Evolutionary conservation across 2,888 invertebrate genomes (phyloP), one percentile per base, ranked within the genome.

Genomic region (Latheticus oryzae): DNA sequence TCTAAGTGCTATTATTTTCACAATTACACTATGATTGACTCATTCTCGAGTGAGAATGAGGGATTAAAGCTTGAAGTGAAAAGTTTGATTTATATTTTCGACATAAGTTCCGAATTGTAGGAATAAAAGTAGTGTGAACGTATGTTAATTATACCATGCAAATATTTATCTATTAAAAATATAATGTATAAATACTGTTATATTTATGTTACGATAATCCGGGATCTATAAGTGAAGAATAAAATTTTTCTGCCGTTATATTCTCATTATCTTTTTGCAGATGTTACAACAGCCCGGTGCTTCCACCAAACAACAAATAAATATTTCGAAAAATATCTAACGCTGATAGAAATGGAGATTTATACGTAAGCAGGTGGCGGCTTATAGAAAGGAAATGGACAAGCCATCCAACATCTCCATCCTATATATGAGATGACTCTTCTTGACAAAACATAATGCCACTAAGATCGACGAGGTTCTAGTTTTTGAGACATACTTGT

Each of bases 401-500:
- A 65, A 12, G 63, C 35, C 51, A 64, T 57, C 63, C 64, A 63
- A 43, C 63, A 65, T n/a, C 64, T 38, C 65, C 64, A 66, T 37
- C 66, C 65, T 19, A 51, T 40, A 30, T 66, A 66, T 21, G 55
- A 30, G 52, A 64, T 40, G n/a, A 65, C 54, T 50, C 59, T 55
- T 17, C 45, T 35, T 16, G 64, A 63, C 33, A 62, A 30, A 4
- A 61, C 37, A 54, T 64, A 65, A 45, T 64, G 63, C 66, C 67
- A 72, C 74, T 81, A 83, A 67, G 82, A 81, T 63, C 86, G 79
- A 65, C 84, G 81, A 55, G 87, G 86, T 77, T 91, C 91, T 69
- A 90, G 79, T 77, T 88, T 87, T 75, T 90, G 88, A n/a, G 91
- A 91, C 76, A 91, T 82, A 70, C 87, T 86, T 58, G 88, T 89